phyloP scores from a whole-genome alignment of 92 coral and sea anemone species.

The Pocillopora meandrina region DNA sequence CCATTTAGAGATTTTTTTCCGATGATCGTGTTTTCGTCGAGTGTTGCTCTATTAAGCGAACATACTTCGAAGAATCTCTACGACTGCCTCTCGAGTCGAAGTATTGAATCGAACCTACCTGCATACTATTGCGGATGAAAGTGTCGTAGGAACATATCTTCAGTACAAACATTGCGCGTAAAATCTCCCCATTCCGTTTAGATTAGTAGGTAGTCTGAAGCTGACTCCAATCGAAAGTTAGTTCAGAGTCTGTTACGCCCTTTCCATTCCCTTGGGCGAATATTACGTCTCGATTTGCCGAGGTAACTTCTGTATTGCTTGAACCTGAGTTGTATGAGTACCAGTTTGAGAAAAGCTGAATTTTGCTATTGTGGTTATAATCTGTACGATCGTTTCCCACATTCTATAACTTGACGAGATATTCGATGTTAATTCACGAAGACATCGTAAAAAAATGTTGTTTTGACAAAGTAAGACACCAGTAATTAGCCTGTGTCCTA shows the following conservation, averaged over 20 bases:
- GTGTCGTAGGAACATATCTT: slow-evolving; percentile 50
- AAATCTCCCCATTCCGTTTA: slow-evolving; percentile 44
- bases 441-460: background rate
- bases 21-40: too few species aligned
- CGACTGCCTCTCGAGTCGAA: background rate
- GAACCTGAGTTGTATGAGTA: background rate
- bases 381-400: too few species aligned
- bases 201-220: slow-evolving; percentile 21
- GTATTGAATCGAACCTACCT: slow-evolving; percentile 17
- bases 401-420: background rate
- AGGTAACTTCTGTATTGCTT: background rate
- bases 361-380: background rate
- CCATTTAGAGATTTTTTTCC: too few species aligned
- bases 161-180: slow-evolving; percentile 49
- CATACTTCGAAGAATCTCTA: background rate
- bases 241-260: background rate
- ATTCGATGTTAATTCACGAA: background rate
- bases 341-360: background rate
- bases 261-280: background rate
- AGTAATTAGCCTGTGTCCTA: background rate
- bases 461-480: background rate
- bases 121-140: slow-evolving; percentile 46
- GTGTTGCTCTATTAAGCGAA: too few species aligned
- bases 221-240: slow-evolving; percentile 5
- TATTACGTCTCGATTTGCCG: background rate